phyloP scores from a whole-genome alignment of 1,140 invertebrate species.

The Calycopis cecrops region DNA sequence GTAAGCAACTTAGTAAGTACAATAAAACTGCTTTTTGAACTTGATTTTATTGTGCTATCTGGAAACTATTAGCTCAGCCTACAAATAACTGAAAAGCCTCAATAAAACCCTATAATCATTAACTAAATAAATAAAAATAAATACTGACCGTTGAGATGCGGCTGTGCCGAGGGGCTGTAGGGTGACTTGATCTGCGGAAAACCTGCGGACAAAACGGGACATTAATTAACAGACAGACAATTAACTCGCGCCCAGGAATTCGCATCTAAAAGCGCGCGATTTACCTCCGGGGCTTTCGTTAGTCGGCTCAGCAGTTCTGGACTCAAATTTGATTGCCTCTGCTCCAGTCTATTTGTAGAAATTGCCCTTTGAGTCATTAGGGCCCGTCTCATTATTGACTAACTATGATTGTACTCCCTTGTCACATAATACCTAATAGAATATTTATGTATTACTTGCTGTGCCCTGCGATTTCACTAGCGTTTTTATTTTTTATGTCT shows the following conservation, averaged over 20 bases:
- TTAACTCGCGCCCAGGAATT: constrained; percentile 46
- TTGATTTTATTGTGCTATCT: too few species aligned
- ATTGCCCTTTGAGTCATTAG: constrained; percentile 17
- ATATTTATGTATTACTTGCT: too few species aligned
- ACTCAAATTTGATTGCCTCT: constrained; percentile 2
- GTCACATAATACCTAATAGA: too few species aligned
- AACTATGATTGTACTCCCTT: too few species aligned
- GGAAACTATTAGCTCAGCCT: too few species aligned
- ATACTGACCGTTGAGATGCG: constrained; percentile 59
- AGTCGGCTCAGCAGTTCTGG: not conserved
- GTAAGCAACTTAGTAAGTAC: too few species aligned
- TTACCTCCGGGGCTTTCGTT: constrained; percentile 22
- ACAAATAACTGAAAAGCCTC: too few species aligned
- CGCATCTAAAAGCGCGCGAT: constrained; percentile 43
- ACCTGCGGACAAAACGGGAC: constrained; percentile 54
- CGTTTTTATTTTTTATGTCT: too few species aligned
- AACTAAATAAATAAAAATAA: constrained; percentile 14
- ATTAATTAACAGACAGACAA: constrained; percentile 49
- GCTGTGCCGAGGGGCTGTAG: constrained; percentile 60
- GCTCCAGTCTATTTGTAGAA: constrained; percentile 6
- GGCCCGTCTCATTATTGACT: constrained; percentile 8
- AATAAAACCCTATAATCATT: not conserved
- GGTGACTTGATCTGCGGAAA: constrained; percentile 71
- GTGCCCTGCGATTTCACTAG: too few species aligned
- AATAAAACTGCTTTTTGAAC: too few species aligned